Evolutionary conservation across 2,797 vertebrate genomes (phyloP), one percentile per base, ranked within the genome.

Genomic region (Typhlichthys subterraneus): DNA sequence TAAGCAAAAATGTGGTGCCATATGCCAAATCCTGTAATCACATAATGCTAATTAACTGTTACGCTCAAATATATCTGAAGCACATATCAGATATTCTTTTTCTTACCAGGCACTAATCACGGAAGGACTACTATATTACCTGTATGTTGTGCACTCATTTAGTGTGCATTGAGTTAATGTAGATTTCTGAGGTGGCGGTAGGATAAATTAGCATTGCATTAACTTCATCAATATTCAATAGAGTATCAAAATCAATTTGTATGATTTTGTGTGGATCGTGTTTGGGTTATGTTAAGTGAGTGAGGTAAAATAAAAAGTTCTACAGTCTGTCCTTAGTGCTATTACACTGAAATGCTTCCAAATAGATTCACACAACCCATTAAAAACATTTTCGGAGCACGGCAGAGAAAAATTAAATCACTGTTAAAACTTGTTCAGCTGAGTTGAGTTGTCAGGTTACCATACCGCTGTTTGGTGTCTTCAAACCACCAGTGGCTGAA

Each of bases 361-460:
- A 64, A 75, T 78, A 62, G 72, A 80, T 81, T 86, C 77, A 38
- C 77, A 38, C 64, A 75, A 81, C 79, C 75, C 74, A 75, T 83
- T 48, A 51, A 64, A 29, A 71, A 59, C 70, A 62, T 60, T 80
- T 14, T 46, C 54, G 45, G 65, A 57, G 60, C 0, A 12, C 52
- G 59, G 61, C 59, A 53, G 46, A 61, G 54, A 76, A 76, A 69
- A 76, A 61, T 67, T 63, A 80, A 82, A 85, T 84, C 73, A 72
- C 73, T 48, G 10, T 80, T 76, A 79, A 48, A 60, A 66, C 74
- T 80, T 67, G 65, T 67, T 71, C 64, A 33, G 54, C 38, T 70
- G 70, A 85, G 81, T 73, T 63, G 80, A 79, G 76, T 75, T 67
- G 82, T 85, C 79, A 73, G 79, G 81, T 83, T 82, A 88, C 86